Percentiles rank a stretch among this genome's conserved stretches.
Evolutionary conservation across 2,113 vertebrate genomes (phyloP).

Genomic region (Myiozetetes cayanensis): DNA sequence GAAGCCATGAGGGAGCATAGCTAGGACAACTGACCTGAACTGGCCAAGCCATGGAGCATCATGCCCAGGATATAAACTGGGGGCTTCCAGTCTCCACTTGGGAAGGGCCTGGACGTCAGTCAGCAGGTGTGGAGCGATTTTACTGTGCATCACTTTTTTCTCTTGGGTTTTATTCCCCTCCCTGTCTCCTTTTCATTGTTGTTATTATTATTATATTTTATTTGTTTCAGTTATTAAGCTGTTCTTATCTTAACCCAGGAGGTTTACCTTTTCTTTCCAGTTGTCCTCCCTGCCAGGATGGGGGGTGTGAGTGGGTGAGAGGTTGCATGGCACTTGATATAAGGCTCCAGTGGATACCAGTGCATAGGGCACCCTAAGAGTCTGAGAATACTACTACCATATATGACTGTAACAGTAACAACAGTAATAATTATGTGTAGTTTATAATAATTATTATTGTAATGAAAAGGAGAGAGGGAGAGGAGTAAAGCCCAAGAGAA

Average conservation of each 20-base stretch:
- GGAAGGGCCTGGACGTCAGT: neutral
- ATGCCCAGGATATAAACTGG: neutral
- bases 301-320: neutral
- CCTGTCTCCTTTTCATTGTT: neutral
- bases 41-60: neutral
- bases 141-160: neutral
- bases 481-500: neutral
- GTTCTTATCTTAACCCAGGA: neutral
- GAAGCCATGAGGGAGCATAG: neutral
- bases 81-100: neutral
- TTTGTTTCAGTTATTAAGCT: neutral
- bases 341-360: neutral
- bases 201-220: neutral
- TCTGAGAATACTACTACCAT: neutral
- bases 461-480: neutral
- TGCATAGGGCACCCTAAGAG: too few species aligned
- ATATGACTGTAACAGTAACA: neutral
- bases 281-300: neutral
- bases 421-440: neutral
- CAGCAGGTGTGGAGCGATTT: neutral
- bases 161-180: neutral
- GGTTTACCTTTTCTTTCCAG: neutral
- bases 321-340: neutral
- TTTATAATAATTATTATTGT: neutral
- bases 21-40: neutral